Conservation (phyloP, 1,140 invertebrate species). For the Lucilia sericata region DNA sequence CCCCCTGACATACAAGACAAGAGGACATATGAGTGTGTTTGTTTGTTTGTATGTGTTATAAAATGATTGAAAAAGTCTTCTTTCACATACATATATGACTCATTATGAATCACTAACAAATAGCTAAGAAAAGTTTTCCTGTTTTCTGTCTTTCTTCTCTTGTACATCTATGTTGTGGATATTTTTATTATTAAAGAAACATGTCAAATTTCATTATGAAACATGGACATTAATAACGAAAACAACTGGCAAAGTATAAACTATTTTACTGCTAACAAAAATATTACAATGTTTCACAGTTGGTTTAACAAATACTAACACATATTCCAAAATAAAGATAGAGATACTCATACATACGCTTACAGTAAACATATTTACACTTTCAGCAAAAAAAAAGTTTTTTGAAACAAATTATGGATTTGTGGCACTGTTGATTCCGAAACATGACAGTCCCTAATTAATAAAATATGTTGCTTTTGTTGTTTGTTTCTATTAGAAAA, state of each 20-base stretch:
- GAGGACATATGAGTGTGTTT: not conserved
- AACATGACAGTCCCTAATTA: conserved; percentile 40
- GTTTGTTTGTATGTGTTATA: not conserved
- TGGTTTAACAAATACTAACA: conserved; percentile 23
- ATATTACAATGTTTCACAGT: conserved; percentile 25
- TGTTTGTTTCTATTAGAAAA: not conserved
- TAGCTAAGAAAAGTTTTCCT: not conserved
- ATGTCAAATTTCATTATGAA: conserved; percentile 40
- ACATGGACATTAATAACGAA: conserved; percentile 31
- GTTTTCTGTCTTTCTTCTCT: not conserved
- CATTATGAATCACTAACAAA: not conserved
- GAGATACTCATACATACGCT: not conserved
- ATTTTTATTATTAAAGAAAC: conserved; percentile 14
- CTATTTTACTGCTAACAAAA: not conserved
- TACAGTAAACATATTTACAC: not conserved
- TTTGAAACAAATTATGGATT: conserved; percentile 34
- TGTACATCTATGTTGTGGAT: not conserved
- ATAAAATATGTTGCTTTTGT: conserved; percentile 28
- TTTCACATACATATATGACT: not conserved
- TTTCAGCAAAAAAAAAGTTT: not conserved
- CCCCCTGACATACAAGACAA: not conserved
- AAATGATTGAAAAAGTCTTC: not conserved
- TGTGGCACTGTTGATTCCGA: conserved; percentile 39
- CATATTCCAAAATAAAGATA: not conserved
- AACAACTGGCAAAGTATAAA: not conserved